Base-by-base conservation (phyloP, 2,888 invertebrate species). In the Scaptomyza cyrtandrae region DNA sequence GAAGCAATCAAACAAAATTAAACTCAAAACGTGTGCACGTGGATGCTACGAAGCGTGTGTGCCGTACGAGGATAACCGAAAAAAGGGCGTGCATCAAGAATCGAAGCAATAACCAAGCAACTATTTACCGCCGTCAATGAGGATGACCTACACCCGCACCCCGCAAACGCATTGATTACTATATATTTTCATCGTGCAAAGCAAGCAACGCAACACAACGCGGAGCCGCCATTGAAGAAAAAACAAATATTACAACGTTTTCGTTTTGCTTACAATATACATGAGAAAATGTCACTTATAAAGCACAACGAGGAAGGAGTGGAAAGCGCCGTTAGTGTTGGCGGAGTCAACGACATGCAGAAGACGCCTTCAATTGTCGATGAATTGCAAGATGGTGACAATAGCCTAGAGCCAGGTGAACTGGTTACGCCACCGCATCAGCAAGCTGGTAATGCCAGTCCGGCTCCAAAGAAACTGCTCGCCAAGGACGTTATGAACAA, bases 361-460 rank as follows among this genome's bases (percentile, higher is more conserved):
- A 37, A 24, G 29, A 53, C 41, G 33, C 31, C 54, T 31, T 33
- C 61, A 33, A 41, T 50, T 49, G 14, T 29, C 27, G 89, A 88
- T 10, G 90, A 90, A 14, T 75, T 88, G 65, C 90, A 89, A 60
- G 85, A 82, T 53, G 90, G 86, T 29, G 91, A 90, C 37, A 90
- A 90, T 46, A 91, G 90, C 29, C 66, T 91, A 57, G 91, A 91
- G 59, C 91, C 91, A 13, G 91, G 91, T 7, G 91, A 91, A 57
- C 84, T 91, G 31, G 90, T 91, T 61, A 91, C 91, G 6, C 91
- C 91, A 16, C 91, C 91, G n/a, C 91, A 86, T 58, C 66, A 65
- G 45, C 54, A 61, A 9, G 19, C 64, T 6, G 66, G 58, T 37
- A 71, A 24, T 19, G 53, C 39, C 0, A 78, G 74, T 50, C 61